These are phyloP conservation scores for Enteromius treurensis DNA, from an alignment of 2,797 vertebrate species.

Conservation along the genomic window DNA sequence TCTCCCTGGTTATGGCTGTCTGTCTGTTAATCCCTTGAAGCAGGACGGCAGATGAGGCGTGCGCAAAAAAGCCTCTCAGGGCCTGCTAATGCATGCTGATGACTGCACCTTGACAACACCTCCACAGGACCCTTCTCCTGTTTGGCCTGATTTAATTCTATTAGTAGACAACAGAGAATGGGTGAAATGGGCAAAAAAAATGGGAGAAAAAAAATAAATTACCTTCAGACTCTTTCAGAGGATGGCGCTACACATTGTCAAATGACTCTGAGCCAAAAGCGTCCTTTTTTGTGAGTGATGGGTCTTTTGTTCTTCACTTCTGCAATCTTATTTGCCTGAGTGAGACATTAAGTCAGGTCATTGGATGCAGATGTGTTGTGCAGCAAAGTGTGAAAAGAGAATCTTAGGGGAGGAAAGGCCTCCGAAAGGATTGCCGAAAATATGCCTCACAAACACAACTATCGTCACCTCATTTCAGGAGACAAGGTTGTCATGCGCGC, in stretches of 20 bases:
- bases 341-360: slow-evolving; percentile 62
- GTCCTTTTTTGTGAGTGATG: slow-evolving; percentile 36
- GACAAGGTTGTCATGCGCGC: background rate
- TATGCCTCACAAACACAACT: slow-evolving; percentile 16
- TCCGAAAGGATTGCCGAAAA: slow-evolving; percentile 38
- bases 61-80: slow-evolving; percentile 30
- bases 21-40: slow-evolving; percentile 59
- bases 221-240: slow-evolving; percentile 40
- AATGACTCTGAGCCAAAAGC: slow-evolving; percentile 40
- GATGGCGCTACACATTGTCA: slow-evolving; percentile 38
- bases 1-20: slow-evolving; percentile 56
- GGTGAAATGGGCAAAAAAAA: slow-evolving; percentile 11
- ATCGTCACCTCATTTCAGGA: slow-evolving; percentile 17
- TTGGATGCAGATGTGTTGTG: slow-evolving; percentile 58
- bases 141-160: slow-evolving; percentile 56
- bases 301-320: slow-evolving; percentile 41
- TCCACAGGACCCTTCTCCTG: slow-evolving; percentile 46
- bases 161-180: slow-evolving; percentile 40
- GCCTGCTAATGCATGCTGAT: slow-evolving; percentile 55
- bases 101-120: slow-evolving; percentile 59
- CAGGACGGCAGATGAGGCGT: slow-evolving; percentile 43
- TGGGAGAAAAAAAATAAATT: slow-evolving; percentile 52
- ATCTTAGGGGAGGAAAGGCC: slow-evolving; percentile 48
- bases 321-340: slow-evolving; percentile 56
- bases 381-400: slow-evolving; percentile 57